phyloP scores from a whole-genome alignment of 1,140 invertebrate genomes.

The Ceratoteleas bidentatus region DNA sequence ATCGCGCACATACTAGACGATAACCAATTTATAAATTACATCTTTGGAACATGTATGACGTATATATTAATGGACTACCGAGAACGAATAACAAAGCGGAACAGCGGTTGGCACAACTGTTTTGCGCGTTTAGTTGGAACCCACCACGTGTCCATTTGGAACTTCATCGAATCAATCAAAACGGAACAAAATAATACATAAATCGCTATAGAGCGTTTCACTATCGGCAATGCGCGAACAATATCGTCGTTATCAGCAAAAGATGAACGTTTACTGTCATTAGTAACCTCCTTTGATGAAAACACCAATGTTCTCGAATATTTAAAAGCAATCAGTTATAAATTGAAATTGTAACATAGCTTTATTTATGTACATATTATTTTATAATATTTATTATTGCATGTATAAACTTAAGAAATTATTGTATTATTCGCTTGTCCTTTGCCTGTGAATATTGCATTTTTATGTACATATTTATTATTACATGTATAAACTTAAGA shows the following conservation, averaged over 20 bases:
- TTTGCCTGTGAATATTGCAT: no score
- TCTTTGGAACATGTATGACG: conserved; percentile 34
- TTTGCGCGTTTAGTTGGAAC: conserved; percentile 11
- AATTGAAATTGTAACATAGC: no score
- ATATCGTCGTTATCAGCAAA: not conserved
- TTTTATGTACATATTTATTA: no score
- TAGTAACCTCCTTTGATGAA: no score
- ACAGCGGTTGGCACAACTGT: conserved; percentile 33
- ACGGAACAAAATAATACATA: conserved; percentile 24
- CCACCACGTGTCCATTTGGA: conserved; percentile 23
- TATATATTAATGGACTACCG: conserved; percentile 1
- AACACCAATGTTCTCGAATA: no score
- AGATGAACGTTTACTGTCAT: conserved; percentile 6
- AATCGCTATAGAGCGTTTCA: not conserved
- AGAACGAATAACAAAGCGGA: conserved; percentile 24
- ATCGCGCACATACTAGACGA: conserved; percentile 12
- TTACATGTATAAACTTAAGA: no score
- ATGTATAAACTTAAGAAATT: no score
- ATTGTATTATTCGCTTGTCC: no score
- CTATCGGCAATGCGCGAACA: not conserved
- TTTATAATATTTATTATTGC: no score
- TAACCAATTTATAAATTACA: conserved; percentile 14
- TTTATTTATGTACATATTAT: no score
- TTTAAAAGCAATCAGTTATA: no score
- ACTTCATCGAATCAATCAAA: conserved; percentile 6